Base-by-base conservation (phyloP, 2,888 invertebrate species). In the Carabus problematicus region DNA sequence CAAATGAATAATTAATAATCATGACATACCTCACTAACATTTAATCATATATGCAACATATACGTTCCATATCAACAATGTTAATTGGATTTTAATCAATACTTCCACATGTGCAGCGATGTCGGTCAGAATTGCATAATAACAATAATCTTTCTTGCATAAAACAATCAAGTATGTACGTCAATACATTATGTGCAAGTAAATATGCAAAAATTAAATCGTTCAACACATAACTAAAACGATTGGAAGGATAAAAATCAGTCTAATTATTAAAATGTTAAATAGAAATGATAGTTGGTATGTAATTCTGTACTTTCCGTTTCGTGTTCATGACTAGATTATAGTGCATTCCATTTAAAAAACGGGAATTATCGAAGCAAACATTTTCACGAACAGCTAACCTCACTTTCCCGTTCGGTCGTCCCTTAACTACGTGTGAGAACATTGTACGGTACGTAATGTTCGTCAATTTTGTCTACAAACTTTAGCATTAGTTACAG, bases 271-370 rank as follows among this genome's bases (percentile, higher is more conserved):
- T 56, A 18, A 56, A 39, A 56, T 29, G 8, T 29, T 29, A 29
- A n/a, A 52, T 52, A 52, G 9, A 12, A 9, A 18, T 52, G 6
- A 52, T 52, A 52, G 8, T 14, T 19, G 49, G 14, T 8, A 49
- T 52, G 19, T 18, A 52, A 52, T 16, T 52, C 9, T 19, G 29
- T 29, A 29, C 29, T 2, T n/a, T 29, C 29, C 3, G 14, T 12
- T 19, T 56, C 29, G 39, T 40, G 56, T n/a, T 56, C 40, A 64
- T 55, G 43, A 41, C 42, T 54, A 56, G 29, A 54, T 54, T 12
- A 18, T 58, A 66, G 66, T 66, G 59, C 58, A 40, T 66, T 66
- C 66, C 66, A 66, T 66, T 66, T 49, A 66, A 66, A n/a, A 52
- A 66, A 59, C 47, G 49, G 66, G 66, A 59, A 59, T 66, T 59